These are phyloP conservation scores for Seira ritae DNA, from an alignment of 2,888 invertebrate genomes.

Conservation along the genomic window DNA sequence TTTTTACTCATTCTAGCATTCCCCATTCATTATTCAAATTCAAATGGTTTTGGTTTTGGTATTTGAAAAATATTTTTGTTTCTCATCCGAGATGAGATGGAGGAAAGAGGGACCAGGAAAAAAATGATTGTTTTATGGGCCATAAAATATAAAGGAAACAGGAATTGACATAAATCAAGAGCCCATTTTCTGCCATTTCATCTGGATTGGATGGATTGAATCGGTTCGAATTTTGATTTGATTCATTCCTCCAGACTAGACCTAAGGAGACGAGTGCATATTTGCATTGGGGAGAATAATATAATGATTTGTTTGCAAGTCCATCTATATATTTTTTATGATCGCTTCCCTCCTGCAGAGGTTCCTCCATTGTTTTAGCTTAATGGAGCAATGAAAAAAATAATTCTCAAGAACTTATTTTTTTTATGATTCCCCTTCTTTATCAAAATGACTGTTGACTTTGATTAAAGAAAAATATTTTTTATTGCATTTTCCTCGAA, in stretches of 20 bases:
- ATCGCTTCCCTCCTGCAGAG: constrained; percentile 6
- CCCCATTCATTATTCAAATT: constrained; percentile 2
- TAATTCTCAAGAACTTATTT: background rate
- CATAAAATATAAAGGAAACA: background rate
- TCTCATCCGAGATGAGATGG: too few species aligned
- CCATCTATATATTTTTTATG: background rate
- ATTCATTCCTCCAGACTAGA: too few species aligned
- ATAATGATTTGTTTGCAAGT: background rate
- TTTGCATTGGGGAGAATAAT: constrained; percentile 37
- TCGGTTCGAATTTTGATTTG: too few species aligned
- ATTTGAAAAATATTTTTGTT: too few species aligned
- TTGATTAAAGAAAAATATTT: constrained; percentile 12
- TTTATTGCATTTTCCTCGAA: background rate
- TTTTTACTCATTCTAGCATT: background rate
- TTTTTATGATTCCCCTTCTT: background rate
- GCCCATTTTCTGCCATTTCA: background rate
- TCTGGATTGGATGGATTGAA: too few species aligned
- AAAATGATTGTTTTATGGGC: constrained; percentile 11
- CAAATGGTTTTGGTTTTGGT: too few species aligned
- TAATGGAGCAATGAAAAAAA: constrained; percentile 23
- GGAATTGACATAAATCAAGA: constrained; percentile 8
- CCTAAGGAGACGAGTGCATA: background rate
- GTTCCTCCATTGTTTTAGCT: constrained; percentile 42
- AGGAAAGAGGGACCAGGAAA: too few species aligned
- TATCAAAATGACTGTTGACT: constrained; percentile 1